Evolutionary conservation across 2,888 invertebrate species (phyloP).

Genomic region (Phortica magna): DNA sequence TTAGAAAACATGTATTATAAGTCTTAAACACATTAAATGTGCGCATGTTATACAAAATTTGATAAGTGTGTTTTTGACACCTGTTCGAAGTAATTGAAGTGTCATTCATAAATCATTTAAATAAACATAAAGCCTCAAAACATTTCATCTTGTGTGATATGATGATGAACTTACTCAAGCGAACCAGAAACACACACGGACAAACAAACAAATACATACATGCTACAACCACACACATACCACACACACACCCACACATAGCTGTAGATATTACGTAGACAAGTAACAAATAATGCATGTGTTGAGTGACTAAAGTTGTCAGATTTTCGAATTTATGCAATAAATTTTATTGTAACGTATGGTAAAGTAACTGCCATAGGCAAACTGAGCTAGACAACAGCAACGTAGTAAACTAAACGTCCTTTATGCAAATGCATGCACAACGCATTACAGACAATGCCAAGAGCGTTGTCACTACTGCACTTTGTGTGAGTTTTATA

Average conservation of each 20-base stretch:
- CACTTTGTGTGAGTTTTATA: slow-evolving; percentile 8
- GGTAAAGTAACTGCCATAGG: slow-evolving; percentile 44
- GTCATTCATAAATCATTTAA: no score
- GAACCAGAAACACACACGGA: neutral
- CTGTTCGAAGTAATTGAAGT: neutral
- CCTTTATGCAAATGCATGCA: slow-evolving; percentile 14
- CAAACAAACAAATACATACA: neutral
- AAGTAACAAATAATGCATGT: slow-evolving; percentile 16
- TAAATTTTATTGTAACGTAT: slow-evolving; percentile 45
- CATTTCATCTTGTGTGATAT: neutral
- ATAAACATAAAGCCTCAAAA: neutral
- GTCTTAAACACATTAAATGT: neutral
- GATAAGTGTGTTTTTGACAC: neutral
- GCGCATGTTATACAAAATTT: neutral
- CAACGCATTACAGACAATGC: neutral
- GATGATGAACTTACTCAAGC: neutral
- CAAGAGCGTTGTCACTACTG: neutral
- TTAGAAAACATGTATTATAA: neutral
- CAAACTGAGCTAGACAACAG: slow-evolving; percentile 55
- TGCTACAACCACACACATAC: neutral
- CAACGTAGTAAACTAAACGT: neutral
- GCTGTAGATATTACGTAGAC: neutral
- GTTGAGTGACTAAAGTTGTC: slow-evolving; percentile 40
- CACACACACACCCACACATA: neutral
- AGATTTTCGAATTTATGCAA: slow-evolving; percentile 42